These are phyloP conservation scores for Planiliza haematocheilus DNA, from an alignment of 2,113 vertebrate genomes.

Conservation along the genomic window DNA sequence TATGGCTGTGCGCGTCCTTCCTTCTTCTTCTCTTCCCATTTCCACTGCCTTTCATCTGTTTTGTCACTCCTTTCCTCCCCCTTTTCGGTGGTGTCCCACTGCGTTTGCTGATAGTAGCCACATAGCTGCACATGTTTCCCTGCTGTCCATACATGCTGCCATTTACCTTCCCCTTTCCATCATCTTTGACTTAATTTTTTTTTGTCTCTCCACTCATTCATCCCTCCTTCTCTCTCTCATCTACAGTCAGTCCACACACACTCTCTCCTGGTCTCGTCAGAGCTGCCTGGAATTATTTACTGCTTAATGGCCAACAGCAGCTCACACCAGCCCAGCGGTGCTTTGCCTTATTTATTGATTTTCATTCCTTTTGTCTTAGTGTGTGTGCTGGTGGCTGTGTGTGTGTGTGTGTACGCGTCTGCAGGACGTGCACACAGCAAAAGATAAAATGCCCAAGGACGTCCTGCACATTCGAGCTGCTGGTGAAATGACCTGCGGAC, in stretches of 20 bases:
- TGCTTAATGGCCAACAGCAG: conserved; percentile 72
- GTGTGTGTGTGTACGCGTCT: conserved; percentile 14
- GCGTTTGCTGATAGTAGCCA: background rate
- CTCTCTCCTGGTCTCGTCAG: conserved; percentile 52
- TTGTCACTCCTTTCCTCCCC: background rate
- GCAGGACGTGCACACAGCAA: conserved; percentile 42
- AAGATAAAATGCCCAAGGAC: conserved; percentile 66
- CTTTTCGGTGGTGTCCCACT: background rate
- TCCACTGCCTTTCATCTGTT: conserved; percentile 31
- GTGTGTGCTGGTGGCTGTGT: conserved; percentile 13
- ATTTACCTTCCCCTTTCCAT: conserved; percentile 2
- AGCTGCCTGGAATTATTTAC: conserved; percentile 74
- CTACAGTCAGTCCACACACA: conserved; percentile 60
- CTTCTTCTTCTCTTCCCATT: conserved; percentile 31
- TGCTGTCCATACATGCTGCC: conserved; percentile 21
- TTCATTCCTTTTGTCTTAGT: conserved; percentile 63
- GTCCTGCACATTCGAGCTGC: conserved; percentile 34
- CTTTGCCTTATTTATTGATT: conserved; percentile 78
- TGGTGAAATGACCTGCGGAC: conserved; percentile 55
- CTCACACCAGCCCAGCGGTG: conserved; percentile 61
- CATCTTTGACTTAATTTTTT: conserved; percentile 15
- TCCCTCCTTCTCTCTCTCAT: conserved; percentile 57
- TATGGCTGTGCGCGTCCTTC: conserved; percentile 36
- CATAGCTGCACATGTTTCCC: conserved; percentile 11
- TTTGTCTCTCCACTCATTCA: conserved; percentile 46